Conservation (phyloP, 2,113 vertebrate species). For the Orthonyx spaldingii region DNA sequence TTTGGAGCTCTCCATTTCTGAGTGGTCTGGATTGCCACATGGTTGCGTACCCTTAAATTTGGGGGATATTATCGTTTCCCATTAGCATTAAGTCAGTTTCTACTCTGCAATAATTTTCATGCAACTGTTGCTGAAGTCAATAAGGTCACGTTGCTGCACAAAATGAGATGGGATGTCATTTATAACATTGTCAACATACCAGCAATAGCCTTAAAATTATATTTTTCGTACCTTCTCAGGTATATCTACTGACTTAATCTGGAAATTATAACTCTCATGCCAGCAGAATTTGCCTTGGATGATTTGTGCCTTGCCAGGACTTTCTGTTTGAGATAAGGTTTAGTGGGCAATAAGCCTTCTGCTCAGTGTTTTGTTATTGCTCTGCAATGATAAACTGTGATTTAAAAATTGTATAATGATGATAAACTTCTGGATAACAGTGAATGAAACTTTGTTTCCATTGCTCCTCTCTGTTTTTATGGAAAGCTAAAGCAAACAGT, state of each 20-base stretch:
- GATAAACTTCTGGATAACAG: neutral
- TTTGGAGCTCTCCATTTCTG: neutral
- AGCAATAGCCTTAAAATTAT: neutral
- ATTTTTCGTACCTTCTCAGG: neutral
- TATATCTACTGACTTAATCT: neutral
- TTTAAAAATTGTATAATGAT: neutral
- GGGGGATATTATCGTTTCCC: neutral
- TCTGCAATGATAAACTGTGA: neutral
- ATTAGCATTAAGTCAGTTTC: neutral
- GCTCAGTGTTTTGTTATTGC: neutral
- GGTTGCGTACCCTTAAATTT: neutral
- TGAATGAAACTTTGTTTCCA: neutral
- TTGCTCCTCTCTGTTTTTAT: neutral
- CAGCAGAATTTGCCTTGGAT: neutral
- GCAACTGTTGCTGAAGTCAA: neutral
- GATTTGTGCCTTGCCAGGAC: neutral
- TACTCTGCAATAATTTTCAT: neutral
- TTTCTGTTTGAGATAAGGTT: neutral
- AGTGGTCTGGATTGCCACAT: neutral
- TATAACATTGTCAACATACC: neutral
- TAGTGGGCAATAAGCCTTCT: neutral
- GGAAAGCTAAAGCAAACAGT: neutral
- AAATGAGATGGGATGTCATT: neutral
- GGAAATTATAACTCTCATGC: neutral
- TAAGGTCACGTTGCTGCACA: neutral